These are phyloP conservation scores for Megaceryle torquata DNA, from an alignment of 2,113 vertebrate genomes.

Conservation along the genomic window DNA sequence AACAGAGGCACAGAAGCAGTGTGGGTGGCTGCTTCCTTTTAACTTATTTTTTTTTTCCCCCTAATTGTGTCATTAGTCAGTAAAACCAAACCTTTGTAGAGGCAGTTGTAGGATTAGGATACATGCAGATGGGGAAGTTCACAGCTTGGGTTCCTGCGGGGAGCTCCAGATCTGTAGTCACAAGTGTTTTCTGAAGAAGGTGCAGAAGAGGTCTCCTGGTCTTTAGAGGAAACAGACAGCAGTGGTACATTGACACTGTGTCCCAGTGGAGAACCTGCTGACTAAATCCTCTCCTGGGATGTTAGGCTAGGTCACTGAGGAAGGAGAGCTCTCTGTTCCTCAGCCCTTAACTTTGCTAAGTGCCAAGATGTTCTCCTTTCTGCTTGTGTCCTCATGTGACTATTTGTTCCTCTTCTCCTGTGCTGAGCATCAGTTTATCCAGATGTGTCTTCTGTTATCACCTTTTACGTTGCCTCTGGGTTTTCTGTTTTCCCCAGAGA, in stretches of 20 bases:
- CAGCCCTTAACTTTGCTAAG: neutral
- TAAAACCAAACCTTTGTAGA: neutral
- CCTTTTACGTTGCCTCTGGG: neutral
- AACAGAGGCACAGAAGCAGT: conserved; percentile 37
- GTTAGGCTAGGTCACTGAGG: neutral
- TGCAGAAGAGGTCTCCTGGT: neutral
- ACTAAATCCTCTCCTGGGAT: neutral
- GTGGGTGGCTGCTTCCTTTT: neutral
- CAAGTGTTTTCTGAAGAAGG: neutral
- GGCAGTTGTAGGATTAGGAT: neutral
- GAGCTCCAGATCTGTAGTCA: neutral
- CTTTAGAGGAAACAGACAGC: neutral
- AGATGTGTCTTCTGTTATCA: accelerated
- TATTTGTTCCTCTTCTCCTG: neutral
- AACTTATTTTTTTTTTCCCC: no score
- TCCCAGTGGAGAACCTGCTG: accelerated
- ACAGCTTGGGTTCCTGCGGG: accelerated
- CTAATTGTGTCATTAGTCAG: conserved; percentile 1
- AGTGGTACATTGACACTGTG: accelerated
- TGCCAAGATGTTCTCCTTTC: no score
- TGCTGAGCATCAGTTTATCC: neutral
- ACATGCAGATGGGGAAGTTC: neutral
- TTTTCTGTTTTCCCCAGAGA: neutral
- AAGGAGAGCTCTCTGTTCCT: neutral
- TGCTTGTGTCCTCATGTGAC: accelerated